These are phyloP conservation scores for Ptilodon capucinus DNA, from an alignment of 2,888 invertebrate genomes.

Conservation along the genomic window DNA sequence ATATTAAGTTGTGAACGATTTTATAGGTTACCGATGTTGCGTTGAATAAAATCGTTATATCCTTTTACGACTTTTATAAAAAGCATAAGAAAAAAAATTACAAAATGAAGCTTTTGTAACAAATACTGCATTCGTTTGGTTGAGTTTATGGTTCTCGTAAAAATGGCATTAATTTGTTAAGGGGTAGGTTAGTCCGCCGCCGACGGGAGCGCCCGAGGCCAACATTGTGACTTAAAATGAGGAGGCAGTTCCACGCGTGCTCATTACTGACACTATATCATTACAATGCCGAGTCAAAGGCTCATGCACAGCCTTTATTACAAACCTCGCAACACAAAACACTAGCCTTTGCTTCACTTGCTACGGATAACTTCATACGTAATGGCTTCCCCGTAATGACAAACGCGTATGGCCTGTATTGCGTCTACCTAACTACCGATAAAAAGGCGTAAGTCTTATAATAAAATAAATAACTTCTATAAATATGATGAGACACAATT, in stretches of 20 bases:
- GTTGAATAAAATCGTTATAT: constrained; percentile 23
- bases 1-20: too few relatives aligned
- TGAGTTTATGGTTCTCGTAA: constrained; percentile 33
- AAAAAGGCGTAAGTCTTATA: constrained; percentile 32
- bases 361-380: constrained; percentile 30
- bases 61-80: constrained; percentile 41
- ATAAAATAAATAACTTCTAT: constrained; percentile 37
- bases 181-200: constrained; percentile 29
- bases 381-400: constrained; percentile 40
- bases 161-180: constrained; percentile 45
- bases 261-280: constrained; percentile 46
- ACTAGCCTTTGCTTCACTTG: constrained; percentile 26
- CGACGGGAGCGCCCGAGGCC: constrained; percentile 53
- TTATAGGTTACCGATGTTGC: constrained; percentile 4
- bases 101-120: constrained; percentile 49
- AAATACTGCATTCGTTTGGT: constrained; percentile 37
- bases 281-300: constrained; percentile 42
- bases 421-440: constrained; percentile 10
- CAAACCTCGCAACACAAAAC: constrained; percentile 32
- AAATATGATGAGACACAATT: constrained; percentile 41
- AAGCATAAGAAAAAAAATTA: constrained; percentile 25
- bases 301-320: constrained; percentile 45
- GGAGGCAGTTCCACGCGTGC: constrained; percentile 43
- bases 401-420: constrained; percentile 25
- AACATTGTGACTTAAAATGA: constrained; percentile 42